Evolutionary conservation across 1,140 invertebrate genomes (phyloP).

Genomic region (Ostrea edulis): DNA sequence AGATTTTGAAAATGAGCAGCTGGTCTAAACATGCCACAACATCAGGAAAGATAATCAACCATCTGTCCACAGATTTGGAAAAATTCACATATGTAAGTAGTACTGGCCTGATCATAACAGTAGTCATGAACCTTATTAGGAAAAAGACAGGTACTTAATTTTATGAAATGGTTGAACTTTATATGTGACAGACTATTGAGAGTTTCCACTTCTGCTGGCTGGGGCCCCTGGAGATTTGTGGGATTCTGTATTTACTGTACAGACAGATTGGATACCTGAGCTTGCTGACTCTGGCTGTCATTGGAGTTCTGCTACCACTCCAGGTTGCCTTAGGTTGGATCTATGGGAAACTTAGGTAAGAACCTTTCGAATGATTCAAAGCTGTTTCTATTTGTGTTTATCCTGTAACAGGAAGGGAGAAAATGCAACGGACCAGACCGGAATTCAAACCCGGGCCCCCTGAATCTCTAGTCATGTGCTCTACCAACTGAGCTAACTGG

Average conservation of each 20-base stretch:
- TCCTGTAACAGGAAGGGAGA: no score
- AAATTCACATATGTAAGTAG: constrained; percentile 77
- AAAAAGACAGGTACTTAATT: no score
- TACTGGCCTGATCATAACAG: background rate
- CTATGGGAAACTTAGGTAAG: constrained; percentile 55
- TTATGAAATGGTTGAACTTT: no score
- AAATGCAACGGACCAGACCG: no score
- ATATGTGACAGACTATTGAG: constrained; percentile 71
- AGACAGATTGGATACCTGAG: constrained; percentile 47
- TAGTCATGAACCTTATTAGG: no score
- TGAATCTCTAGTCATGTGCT: no score
- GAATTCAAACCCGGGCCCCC: no score
- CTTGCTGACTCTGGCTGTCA: constrained; percentile 50
- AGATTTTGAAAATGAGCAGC: constrained; percentile 75
- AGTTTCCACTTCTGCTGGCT: constrained; percentile 75
- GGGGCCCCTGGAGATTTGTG: constrained; percentile 52
- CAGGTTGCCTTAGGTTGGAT: constrained; percentile 47
- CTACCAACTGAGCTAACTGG: no score
- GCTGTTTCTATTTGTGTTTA: no score
- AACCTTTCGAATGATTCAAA: background rate
- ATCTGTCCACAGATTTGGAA: constrained; percentile 89
- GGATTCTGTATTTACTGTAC: constrained; percentile 55
- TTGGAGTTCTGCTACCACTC: constrained; percentile 47
- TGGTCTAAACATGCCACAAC: constrained; percentile 87
- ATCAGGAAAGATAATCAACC: constrained; percentile 92